Evolutionary conservation across 1,140 invertebrate genomes (phyloP).

Genomic region (Drosophila pachea): DNA sequence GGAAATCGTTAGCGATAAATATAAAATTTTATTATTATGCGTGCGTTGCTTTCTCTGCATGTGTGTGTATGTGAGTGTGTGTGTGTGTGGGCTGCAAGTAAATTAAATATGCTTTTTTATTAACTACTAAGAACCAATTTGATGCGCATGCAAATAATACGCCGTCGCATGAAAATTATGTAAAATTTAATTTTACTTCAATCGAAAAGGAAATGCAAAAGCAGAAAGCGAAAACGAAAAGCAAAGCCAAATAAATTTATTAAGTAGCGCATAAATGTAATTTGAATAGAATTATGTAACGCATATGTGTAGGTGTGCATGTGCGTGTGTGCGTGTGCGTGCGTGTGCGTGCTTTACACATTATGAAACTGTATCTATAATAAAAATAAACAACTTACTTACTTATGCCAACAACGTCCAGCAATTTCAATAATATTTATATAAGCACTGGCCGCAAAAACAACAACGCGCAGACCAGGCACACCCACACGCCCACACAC

Average conservation of each 20-base stretch:
- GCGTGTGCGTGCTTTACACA: constrained; percentile 13
- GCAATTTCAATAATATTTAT: constrained; percentile 74
- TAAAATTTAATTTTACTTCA: constrained; percentile 73
- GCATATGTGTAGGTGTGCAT: constrained; percentile 19
- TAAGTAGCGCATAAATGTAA: constrained; percentile 65
- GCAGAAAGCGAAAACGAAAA: constrained; percentile 29
- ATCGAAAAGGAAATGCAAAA: constrained; percentile 13
- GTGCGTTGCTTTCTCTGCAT: constrained; percentile 45
- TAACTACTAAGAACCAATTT: constrained; percentile 78
- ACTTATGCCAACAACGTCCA: constrained; percentile 76
- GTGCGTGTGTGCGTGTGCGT: constrained; percentile 4
- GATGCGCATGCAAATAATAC: constrained; percentile 75
- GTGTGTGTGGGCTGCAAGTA: constrained; percentile 53
- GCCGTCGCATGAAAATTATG: constrained; percentile 57
- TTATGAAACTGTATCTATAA: constrained; percentile 41
- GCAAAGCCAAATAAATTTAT: constrained; percentile 74
- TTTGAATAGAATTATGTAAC: constrained; percentile 61
- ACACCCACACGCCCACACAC: constrained; percentile 18
- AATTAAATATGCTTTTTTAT: constrained; percentile 78
- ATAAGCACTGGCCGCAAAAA: constrained; percentile 45
- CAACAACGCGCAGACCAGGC: too few species aligned
- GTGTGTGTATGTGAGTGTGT: constrained; percentile 25
- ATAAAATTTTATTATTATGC: constrained; percentile 77
- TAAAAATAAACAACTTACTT: constrained; percentile 70
- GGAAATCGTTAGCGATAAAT: constrained; percentile 76